phyloP scores from a whole-genome alignment of 2,113 vertebrate genomes.

The Paraplagusia blochii region DNA sequence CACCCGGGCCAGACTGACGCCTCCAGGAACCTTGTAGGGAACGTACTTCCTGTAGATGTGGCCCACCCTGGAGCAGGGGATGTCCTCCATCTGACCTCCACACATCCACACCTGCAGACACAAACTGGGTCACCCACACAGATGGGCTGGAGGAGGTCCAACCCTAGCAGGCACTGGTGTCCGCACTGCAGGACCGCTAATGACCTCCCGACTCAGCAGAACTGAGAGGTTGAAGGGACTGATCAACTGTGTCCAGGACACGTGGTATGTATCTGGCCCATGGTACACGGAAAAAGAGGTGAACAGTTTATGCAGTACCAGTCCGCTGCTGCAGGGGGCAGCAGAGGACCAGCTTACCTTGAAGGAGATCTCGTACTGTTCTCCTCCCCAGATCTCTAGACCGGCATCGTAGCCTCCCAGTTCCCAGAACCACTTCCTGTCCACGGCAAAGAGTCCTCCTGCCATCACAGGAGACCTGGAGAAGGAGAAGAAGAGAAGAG shows the following conservation, averaged over 20 bases:
- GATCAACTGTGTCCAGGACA: too few species aligned
- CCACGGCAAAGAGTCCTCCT: constrained; percentile 93
- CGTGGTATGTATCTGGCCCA: too few species aligned
- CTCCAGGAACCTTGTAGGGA: constrained; percentile 94
- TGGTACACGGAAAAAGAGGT: too few species aligned
- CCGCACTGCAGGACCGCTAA: too few species aligned
- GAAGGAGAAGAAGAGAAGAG: background rate
- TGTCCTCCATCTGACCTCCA: constrained; percentile 79
- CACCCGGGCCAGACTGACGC: constrained; percentile 91
- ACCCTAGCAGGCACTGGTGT: too few species aligned
- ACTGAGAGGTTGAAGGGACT: too few species aligned
- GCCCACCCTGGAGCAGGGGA: constrained; percentile 91
- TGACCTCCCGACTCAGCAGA: too few species aligned
- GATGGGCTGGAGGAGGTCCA: too few species aligned
- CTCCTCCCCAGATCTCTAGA: constrained; percentile 81
- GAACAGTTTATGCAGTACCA: too few species aligned
- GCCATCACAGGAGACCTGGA: constrained; percentile 97
- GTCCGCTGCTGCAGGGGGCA: too few species aligned
- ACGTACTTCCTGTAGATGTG: constrained; percentile 99
- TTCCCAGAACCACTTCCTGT: constrained; percentile 95
- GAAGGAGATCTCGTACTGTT: constrained; percentile 80
- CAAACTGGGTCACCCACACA: background rate
- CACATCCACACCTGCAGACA: constrained; percentile 77
- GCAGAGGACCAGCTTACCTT: constrained; percentile 48
- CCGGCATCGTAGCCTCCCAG: constrained; percentile 79